Conservation (phyloP, 2,113 vertebrate species). For the Sprattus sprattus region DNA sequence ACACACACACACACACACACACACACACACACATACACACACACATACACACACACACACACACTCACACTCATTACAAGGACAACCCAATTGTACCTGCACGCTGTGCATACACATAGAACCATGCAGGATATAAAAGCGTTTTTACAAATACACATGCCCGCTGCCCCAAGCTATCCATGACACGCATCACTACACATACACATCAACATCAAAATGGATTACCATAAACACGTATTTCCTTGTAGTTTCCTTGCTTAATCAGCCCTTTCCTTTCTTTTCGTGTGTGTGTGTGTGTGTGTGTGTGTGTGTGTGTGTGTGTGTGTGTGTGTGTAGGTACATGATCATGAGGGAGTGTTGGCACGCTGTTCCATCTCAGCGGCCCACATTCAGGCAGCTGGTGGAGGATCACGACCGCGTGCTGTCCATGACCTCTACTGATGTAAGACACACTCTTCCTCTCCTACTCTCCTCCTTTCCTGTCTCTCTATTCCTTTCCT, state of each 20-base stretch:
- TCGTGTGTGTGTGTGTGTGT: not conserved
- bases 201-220: not conserved
- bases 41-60: not conserved
- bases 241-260: not conserved
- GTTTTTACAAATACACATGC: not conserved
- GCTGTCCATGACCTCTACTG: slow-evolving; percentile 87
- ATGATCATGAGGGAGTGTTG: slow-evolving; percentile 99
- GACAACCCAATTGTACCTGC: not conserved
- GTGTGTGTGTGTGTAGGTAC: slow-evolving; percentile 75
- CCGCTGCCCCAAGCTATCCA: not conserved
- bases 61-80: not conserved
- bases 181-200: not conserved
- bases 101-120: not conserved
- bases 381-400: slow-evolving; percentile 96
- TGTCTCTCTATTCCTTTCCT: not conserved
- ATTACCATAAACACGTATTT: not conserved
- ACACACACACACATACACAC: not conserved
- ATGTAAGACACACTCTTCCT: slow-evolving; percentile 73
- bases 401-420: slow-evolving; percentile 93
- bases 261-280: not conserved
- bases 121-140: not conserved
- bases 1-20: not conserved
- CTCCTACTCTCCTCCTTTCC: too few species aligned
- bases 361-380: slow-evolving; percentile 90
- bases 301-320: slow-evolving; percentile 8